A percentile compares a stretch with the other conserved stretches of the same genome.
These are phyloP conservation scores for Bemisia tabaci DNA, from an alignment of 1,140 invertebrate species.

Conservation along the genomic window DNA sequence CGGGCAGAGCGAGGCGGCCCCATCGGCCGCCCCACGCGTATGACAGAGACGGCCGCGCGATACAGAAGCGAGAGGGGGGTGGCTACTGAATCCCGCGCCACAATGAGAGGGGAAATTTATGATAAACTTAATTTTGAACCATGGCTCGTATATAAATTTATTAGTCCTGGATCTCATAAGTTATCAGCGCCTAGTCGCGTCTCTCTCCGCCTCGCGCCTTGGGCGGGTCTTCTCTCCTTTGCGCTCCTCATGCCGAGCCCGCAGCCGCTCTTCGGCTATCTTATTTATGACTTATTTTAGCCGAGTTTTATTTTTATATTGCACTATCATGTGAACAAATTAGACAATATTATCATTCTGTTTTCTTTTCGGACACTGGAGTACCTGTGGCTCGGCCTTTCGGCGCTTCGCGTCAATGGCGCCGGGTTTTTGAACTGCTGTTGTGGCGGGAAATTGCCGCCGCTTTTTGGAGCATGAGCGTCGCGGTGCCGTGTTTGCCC, in stretches of 20 bases:
- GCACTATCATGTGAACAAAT: not conserved
- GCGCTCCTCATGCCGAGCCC: not conserved
- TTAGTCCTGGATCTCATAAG: not conserved
- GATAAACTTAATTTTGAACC: not conserved
- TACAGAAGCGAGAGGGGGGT: not conserved
- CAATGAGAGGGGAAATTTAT: not conserved
- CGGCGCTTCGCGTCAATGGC: too few species aligned
- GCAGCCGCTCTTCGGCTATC: not conserved
- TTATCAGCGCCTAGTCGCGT: not conserved
- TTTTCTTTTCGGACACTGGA: too few species aligned
- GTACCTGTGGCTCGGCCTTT: too few species aligned
- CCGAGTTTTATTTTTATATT: not conserved
- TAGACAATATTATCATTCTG: not conserved
- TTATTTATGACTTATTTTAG: not conserved
- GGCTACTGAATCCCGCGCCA: not conserved
- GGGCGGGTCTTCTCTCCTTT: not conserved
- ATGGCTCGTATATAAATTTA: not conserved
- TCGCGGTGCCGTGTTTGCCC: too few species aligned
- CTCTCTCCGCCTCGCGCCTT: not conserved
- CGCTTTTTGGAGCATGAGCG: too few species aligned
- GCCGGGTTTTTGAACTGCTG: too few species aligned
- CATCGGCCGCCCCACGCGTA: too few species aligned
- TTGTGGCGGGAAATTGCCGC: too few species aligned
- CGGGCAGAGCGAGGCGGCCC: too few species aligned
- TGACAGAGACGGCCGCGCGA: too few species aligned